Evolutionary conservation across 2,113 vertebrate genomes (phyloP).

Genomic region (Martes martes): DNA sequence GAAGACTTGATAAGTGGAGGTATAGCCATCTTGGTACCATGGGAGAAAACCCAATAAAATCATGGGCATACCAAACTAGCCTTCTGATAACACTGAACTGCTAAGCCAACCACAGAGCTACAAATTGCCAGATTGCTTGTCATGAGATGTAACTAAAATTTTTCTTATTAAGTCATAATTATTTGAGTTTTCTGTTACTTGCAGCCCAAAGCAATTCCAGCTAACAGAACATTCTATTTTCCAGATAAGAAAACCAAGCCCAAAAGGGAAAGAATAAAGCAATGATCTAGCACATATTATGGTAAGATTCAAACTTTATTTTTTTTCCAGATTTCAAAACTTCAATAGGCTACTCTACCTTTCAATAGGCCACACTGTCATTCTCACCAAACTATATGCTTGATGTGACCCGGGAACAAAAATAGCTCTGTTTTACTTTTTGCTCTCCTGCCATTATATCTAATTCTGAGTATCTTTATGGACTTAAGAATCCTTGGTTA

Average conservation of each 20-base stretch:
- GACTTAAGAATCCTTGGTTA: not conserved
- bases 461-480: conserved; percentile 33
- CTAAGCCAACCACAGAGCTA: not conserved
- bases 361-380: not conserved
- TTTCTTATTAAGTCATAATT: not conserved
- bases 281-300: not conserved
- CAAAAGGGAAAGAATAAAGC: not conserved
- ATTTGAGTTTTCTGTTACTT: not conserved
- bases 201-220: not conserved
- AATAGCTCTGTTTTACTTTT: not conserved
- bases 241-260: not conserved
- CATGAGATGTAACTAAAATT: not conserved
- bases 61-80: not conserved
- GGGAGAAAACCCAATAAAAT: not conserved
- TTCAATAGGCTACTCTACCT: not conserved
- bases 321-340: not conserved
- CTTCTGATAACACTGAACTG: not conserved
- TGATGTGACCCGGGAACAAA: not conserved
- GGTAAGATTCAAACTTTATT: not conserved
- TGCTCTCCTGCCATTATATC: not conserved
- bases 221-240: not conserved
- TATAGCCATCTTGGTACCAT: not conserved
- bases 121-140: not conserved
- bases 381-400: not conserved
- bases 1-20: not conserved